Base-by-base conservation (phyloP, 1,140 invertebrate species). In the Ptiloglossa arizonensis region DNA sequence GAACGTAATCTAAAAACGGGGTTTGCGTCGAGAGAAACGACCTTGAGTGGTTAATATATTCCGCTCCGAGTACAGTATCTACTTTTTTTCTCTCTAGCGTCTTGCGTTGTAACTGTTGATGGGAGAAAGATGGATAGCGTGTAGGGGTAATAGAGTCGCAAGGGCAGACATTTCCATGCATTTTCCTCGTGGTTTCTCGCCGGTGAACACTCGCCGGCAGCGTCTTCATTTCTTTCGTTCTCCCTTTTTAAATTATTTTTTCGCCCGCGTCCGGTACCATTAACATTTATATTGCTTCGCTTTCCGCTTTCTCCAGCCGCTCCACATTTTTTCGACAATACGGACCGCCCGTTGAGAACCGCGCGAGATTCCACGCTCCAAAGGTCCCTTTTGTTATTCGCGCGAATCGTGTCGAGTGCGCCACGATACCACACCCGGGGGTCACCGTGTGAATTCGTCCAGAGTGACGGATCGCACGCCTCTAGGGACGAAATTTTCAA, bases 241-340 rank as follows among this genome's bases (percentile, higher is more conserved):
- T 52, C 27, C 32, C 56, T 59, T 59, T 82, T 57, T 52, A 63
- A 80, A 80, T 52, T 32, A 35, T 63, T 81, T 68, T 75, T 72
- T 74, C 27, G 17, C 48, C 67, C 57, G 50, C 35, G 50, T 71
- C 70, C 71, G 38, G 77, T 56, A 38, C 68, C 81, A 87, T 88
- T 88, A 88, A 87, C 86, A 88, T 87, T 87, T 87, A 88, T 88
- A 86, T 88, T 87, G 83, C 73, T 41, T 74, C 52, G 76, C 71
- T 81, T 82, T 63, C 75, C 62, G 77, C 56, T 76, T 82, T 74
- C 81, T 56, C 66, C 74, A 52, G 29, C 56, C 68, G 71, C 70
- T 80, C 80, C 72, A 82, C 54, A 82, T 83, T 80, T 87, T 83
- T 83, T 59, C 81, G 81, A 87, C 86, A 87, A 87, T 87, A 50